Evolutionary conservation across 2,113 vertebrate species (phyloP), one percentile per base, ranked within the genome.

Genomic region (Clarias magur): DNA sequence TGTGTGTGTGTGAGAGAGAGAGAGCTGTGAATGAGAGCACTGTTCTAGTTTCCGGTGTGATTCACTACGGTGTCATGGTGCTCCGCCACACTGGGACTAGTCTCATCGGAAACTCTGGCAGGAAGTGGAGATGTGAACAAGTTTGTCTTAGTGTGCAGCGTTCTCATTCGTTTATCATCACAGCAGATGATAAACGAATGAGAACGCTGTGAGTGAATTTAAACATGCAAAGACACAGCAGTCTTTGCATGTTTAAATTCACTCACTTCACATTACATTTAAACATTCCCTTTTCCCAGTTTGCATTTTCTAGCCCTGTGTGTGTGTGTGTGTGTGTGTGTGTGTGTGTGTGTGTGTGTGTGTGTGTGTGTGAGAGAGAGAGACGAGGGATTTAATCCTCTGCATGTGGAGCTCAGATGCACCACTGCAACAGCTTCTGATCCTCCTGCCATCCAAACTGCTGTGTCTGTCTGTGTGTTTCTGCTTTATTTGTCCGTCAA

Each of bases 1-100:
- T 63, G 70, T 60, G 30, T 19, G 56, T 11, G 70, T 75, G 57
- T 53, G 38, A 65, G 60, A 48, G 3, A 16, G 60, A n/a, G 25
- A n/a, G 67, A 38, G 42, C n/a, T 57, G 54, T 73, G 67, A 84
- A 73, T 73, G 67, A 25, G 4, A 34, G 67, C 65, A 34, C 65
- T 72, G 82, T 84, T 56, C 25, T 2, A 57, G 82, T 84, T 54
- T 84, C 82, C 54, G 68, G 70, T 65, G 27, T 84, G 83, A 73
- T 34, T 83, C 82, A 83, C 9, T 70, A 3, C 34, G 6, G 19
- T 60, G 76, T 59, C 63, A 21, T 62, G 48, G 48, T 48, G 63
- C 21, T 23, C 21, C 7, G 53, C 72, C 25, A 13, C 67, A 84
- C 27, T 84, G 68, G 12, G 53, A 56, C 34, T 42, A 21, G 83